phyloP scores from a whole-genome alignment of 2,888 invertebrate species.

The Drosophila parthenogenetica region DNA sequence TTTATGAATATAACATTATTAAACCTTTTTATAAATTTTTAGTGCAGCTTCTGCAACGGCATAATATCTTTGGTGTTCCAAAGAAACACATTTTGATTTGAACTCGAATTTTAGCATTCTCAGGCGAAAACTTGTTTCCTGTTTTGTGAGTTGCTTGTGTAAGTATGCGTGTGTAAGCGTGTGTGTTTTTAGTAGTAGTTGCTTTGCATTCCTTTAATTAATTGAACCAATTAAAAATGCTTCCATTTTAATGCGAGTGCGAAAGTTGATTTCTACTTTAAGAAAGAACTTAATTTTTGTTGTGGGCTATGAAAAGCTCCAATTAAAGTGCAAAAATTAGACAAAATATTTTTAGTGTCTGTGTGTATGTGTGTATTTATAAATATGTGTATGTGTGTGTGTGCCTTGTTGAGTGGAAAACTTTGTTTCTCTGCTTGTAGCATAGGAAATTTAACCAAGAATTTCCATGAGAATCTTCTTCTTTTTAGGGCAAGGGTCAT shows the following conservation, averaged over 20 bases:
- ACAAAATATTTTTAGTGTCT: slow-evolving; percentile 20
- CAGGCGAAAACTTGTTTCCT: slow-evolving; percentile 9
- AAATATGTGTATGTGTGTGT: slow-evolving; percentile 10
- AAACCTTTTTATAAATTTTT: neutral
- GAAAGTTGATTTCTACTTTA: slow-evolving; percentile 47
- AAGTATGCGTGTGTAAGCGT: slow-evolving; percentile 20
- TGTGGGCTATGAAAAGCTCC: slow-evolving; percentile 16
- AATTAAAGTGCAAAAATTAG: slow-evolving; percentile 56
- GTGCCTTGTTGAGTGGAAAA: slow-evolving; percentile 31
- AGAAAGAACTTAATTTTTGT: slow-evolving; percentile 19
- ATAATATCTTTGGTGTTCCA: slow-evolving; percentile 3
- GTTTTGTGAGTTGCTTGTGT: slow-evolving; percentile 16
- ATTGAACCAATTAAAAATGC: slow-evolving; percentile 11
- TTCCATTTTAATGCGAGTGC: slow-evolving; percentile 28
- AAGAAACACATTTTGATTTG: neutral
- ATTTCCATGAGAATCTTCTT: neutral
- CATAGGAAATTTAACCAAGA: slow-evolving; percentile 1
- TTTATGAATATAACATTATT: neutral
- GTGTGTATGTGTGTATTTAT: slow-evolving; percentile 18
- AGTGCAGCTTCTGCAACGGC: neutral
- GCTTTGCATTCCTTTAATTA: slow-evolving; percentile 32
- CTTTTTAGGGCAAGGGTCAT: slow-evolving; percentile 5
- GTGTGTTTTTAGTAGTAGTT: slow-evolving; percentile 11
- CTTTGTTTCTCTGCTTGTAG: slow-evolving; percentile 27
- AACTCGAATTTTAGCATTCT: slow-evolving; percentile 12